Conservation (phyloP, 1,140 invertebrate genomes). For the Achatina immaculata region DNA sequence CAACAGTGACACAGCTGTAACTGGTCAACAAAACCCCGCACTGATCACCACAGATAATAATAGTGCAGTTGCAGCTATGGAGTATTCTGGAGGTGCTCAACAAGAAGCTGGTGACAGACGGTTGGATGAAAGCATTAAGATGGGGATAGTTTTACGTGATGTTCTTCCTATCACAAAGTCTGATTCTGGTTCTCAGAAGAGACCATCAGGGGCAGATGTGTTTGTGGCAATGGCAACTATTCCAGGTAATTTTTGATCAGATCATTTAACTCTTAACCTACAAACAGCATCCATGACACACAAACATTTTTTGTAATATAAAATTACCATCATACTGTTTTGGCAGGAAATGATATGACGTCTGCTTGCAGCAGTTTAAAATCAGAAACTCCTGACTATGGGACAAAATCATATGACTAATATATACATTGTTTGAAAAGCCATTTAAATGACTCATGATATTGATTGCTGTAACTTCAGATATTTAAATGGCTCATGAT, state of each 20-base stretch:
- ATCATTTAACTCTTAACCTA: background rate
- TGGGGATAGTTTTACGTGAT: background rate
- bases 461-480: too few species aligned
- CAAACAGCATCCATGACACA: too few species aligned
- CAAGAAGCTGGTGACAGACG: background rate
- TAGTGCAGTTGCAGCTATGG: background rate
- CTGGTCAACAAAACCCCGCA: background rate
- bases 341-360: too few species aligned
- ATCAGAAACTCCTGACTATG: too few species aligned
- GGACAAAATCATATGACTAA: too few species aligned
- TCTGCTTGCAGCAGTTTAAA: too few species aligned
- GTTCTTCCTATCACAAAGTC: background rate
- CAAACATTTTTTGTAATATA: too few species aligned
- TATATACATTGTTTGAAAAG: too few species aligned
- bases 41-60: too few species aligned
- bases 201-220: constrained; percentile 21
- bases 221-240: constrained; percentile 44
- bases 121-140: background rate
- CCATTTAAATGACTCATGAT: too few species aligned
- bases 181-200: background rate
- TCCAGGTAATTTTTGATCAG: too few species aligned
- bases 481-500: too few species aligned
- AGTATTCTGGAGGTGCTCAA: background rate
- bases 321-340: background rate
- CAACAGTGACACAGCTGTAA: background rate